Evolutionary conservation across 2,797 vertebrate genomes (phyloP), one percentile per base, ranked within the genome.

Genomic region (Schizopygopsis malacanthus): DNA sequence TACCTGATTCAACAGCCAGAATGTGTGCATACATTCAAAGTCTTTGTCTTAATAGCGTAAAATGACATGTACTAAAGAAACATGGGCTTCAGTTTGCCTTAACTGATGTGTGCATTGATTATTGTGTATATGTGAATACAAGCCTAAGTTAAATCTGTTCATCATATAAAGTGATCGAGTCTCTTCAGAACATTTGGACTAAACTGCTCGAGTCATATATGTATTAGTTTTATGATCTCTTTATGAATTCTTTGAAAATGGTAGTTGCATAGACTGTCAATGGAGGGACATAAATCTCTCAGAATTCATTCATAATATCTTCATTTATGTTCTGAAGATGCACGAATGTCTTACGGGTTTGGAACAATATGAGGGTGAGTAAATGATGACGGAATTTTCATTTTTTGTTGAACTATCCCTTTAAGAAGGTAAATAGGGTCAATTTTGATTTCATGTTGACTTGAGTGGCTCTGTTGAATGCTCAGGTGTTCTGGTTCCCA

Each of bases 401-500:
- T 11, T 61, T 61, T 12, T 12, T n/a, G n/a, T n/a, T n/a, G 9
- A n/a, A n/a, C 56, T 59, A 59, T n/a, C 56, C 22, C 8, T 59
- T 59, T 25, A 61, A 61, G n/a, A 25, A 61, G 4, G 0, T 61
- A 12, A 61, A 25, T 61, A 5, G n/a, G 10, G 1, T 25, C 0
- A 10, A 25, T 61, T 61, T 13, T 25, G n/a, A 61, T 25, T 61
- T 13, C n/a, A 25, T 61, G 22, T 61, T 25, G n/a, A 61, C 59
- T 61, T 47, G 43, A 13, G 7, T 72, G n/a, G 41, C 41, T 71
- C 69, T 3, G 2, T n/a, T 13, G 69, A 47, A 45, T 39, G 63
- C 15, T 72, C 11, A 52, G 4, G 4, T 16, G 33, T 47, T 56
- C 25, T 70, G 41, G 6, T 41, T 15, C 59, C 6, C 92, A 98